Percentiles rank a stretch among this genome's conserved stretches.
Conservation (phyloP, 64 coral and sea anemone species). For the Actinia equina region DNA sequence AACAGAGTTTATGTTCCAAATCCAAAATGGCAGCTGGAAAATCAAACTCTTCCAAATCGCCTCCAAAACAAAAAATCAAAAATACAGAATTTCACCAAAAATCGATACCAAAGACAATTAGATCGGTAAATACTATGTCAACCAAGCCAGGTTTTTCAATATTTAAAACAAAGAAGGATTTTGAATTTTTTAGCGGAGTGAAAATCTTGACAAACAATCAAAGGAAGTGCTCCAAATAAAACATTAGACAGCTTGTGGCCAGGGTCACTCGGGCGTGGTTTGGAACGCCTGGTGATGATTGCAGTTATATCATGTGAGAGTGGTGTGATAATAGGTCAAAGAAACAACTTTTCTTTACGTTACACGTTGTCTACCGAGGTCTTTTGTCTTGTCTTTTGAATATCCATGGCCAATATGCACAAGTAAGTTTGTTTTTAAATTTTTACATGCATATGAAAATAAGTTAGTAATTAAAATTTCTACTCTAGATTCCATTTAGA, state of each 20-base stretch:
- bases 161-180: no score
- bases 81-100: no score
- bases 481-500: no score
- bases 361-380: background rate
- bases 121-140: no score
- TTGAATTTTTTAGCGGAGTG: no score
- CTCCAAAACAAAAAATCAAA: background rate
- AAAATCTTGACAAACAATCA: no score
- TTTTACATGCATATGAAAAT: background rate
- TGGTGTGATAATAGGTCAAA: background rate
- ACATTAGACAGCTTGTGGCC: background rate
- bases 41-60: background rate
- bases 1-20: background rate
- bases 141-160: no score
- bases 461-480: no score
- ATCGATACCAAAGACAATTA: no score
- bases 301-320: background rate
- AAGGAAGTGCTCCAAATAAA: no score
- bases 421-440: background rate
- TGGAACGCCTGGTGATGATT: background rate
- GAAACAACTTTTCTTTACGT: background rate
- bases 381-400: background rate
- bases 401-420: background rate
- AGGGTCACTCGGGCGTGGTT: background rate
- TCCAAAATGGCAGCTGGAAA: conserved; percentile 12